Evolutionary conservation across 1,140 invertebrate species (phyloP).

Genomic region (Stegodyphus dumicola): DNA sequence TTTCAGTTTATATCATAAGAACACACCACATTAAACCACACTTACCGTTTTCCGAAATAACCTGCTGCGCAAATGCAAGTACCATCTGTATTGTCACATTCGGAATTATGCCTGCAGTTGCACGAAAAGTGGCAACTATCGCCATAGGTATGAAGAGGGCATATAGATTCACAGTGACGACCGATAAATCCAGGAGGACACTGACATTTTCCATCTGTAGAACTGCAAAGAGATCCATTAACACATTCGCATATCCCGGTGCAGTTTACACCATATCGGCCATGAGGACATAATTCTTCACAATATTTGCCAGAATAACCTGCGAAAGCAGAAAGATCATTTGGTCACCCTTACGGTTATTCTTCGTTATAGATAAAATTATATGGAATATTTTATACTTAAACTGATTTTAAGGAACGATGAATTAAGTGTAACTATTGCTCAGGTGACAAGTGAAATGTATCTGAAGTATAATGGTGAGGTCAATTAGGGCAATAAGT

Average conservation of each 20-base stretch:
- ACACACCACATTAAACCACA: background rate
- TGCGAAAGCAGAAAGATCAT: slow-evolving; percentile 1
- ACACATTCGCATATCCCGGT: slow-evolving; percentile 13
- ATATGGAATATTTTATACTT: no score
- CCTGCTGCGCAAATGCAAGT: slow-evolving; percentile 67
- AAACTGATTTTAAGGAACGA: no score
- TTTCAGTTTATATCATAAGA: no score
- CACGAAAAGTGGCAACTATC: slow-evolving; percentile 79
- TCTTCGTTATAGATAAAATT: no score
- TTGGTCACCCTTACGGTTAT: background rate
- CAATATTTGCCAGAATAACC: slow-evolving; percentile 26
- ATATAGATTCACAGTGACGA: slow-evolving; percentile 79
- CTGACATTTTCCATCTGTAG: slow-evolving; percentile 13
- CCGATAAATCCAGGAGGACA: slow-evolving; percentile 64
- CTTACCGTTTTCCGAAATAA: slow-evolving; percentile 64
- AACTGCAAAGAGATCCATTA: background rate
- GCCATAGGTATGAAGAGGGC: slow-evolving; percentile 80
- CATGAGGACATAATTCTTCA: slow-evolving; percentile 16
- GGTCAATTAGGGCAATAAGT: no score
- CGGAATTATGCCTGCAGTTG: slow-evolving; percentile 85
- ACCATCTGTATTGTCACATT: slow-evolving; percentile 86
- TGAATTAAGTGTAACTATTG: no score
- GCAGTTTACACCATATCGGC: slow-evolving; percentile 29
- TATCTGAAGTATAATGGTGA: no score
- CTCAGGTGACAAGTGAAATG: no score